Evolutionary conservation across 64 coral and sea anemone species (phyloP).

Genomic region (Trachythela sp.): DNA sequence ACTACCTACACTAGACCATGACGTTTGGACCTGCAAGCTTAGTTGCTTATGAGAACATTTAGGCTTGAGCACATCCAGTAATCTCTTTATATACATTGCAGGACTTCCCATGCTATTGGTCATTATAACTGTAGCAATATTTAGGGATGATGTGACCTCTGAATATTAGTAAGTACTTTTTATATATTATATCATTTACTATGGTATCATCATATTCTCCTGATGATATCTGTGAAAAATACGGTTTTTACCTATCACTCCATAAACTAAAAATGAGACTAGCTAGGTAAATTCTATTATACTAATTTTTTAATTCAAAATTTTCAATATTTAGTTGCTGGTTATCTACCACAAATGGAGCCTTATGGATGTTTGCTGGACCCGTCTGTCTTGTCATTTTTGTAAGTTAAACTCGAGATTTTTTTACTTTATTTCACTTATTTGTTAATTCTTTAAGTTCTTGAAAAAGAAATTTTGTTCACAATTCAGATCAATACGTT

Average conservation of each 20-base stretch:
- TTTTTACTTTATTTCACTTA: neutral
- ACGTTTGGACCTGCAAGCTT: neutral
- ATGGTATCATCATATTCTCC: neutral
- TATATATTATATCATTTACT: neutral
- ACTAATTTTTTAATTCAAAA: too few relatives aligned
- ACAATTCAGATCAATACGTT: neutral
- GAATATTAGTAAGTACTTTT: conserved; percentile 1
- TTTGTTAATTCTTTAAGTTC: too few relatives aligned
- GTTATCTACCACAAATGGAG: neutral
- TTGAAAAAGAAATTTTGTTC: neutral
- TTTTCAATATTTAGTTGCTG: neutral
- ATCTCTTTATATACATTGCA: neutral
- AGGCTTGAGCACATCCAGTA: neutral
- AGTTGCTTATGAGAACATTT: too few relatives aligned
- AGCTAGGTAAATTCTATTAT: too few relatives aligned
- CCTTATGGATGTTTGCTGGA: conserved; percentile 3
- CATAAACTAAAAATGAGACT: too few relatives aligned
- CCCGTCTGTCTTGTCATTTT: conserved; percentile 1
- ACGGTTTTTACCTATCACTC: too few relatives aligned
- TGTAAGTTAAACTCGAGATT: neutral
- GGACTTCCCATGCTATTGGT: neutral
- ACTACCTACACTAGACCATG: too few relatives aligned
- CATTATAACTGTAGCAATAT: neutral
- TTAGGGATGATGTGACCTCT: neutral
- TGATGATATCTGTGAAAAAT: too few relatives aligned